Percentiles rank a stretch among this genome's conserved stretches.
phyloP scores from a whole-genome alignment of 2,797 vertebrate species.

The Sebastes oblongus region DNA sequence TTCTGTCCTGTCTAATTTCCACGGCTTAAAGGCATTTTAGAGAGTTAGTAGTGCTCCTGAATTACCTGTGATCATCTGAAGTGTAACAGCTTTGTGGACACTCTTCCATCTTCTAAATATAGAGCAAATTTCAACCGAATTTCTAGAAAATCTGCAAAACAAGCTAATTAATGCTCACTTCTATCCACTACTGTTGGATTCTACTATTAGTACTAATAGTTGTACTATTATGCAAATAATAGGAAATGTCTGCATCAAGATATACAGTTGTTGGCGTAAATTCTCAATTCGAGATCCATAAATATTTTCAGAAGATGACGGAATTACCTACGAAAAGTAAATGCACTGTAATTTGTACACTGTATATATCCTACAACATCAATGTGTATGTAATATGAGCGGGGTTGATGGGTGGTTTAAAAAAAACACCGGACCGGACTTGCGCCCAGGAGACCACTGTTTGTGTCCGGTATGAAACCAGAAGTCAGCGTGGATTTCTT shows the following conservation, averaged over 20 bases:
- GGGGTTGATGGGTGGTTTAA: no score
- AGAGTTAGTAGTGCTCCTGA: background rate
- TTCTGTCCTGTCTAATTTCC: constrained; percentile 16
- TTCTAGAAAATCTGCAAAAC: background rate
- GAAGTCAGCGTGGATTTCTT: no score
- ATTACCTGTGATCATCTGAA: constrained; percentile 19
- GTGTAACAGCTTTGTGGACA: constrained; percentile 5
- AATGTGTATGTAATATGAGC: no score
- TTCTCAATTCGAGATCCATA: background rate
- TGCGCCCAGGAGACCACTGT: no score
- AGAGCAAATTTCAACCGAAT: background rate
- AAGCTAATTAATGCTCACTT: background rate
- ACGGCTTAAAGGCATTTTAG: constrained; percentile 3
- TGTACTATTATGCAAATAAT: background rate
- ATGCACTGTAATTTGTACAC: no score
- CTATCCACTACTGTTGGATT: background rate
- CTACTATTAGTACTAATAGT: no score
- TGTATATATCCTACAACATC: no score
- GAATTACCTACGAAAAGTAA: no score
- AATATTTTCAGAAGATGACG: background rate
- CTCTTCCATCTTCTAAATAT: background rate
- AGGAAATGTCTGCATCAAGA: background rate
- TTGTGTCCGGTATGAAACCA: no score
- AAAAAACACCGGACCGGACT: no score
- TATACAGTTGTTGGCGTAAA: background rate